These are phyloP conservation scores for Ganaspis brasiliensis DNA, from an alignment of 2,888 invertebrate species.

Conservation along the genomic window DNA sequence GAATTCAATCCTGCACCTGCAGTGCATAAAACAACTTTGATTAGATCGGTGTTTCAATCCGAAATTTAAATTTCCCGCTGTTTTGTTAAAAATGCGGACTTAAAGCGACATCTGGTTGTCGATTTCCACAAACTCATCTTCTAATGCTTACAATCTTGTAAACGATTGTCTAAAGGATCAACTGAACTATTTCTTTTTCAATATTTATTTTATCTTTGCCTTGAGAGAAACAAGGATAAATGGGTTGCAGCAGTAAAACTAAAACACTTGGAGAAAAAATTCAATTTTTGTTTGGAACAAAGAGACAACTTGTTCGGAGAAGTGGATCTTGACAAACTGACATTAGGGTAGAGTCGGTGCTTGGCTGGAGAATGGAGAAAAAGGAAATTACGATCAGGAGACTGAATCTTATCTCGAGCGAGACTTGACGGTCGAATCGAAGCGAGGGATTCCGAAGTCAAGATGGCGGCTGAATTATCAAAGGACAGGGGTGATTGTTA, in stretches of 20 bases:
- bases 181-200: too few relatives aligned
- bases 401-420: constrained; percentile 21
- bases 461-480: constrained; percentile 17
- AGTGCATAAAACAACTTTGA: not conserved
- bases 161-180: too few relatives aligned
- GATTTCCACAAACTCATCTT: too few relatives aligned
- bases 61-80: not conserved
- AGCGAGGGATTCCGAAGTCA: constrained; percentile 12
- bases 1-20: constrained; percentile 1
- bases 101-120: too few relatives aligned
- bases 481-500: constrained; percentile 25
- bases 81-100: not conserved
- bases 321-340: constrained; percentile 14
- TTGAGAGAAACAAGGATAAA: not conserved
- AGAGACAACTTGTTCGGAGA: constrained; percentile 8
- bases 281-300: constrained; percentile 6
- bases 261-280: not conserved
- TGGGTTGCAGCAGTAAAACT: not conserved
- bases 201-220: too few relatives aligned
- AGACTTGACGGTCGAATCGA: constrained; percentile 30
- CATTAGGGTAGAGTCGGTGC: not conserved
- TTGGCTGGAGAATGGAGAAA: not conserved
- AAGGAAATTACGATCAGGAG: constrained; percentile 20
- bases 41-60: not conserved
- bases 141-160: too few relatives aligned